phyloP scores from a whole-genome alignment of 2,113 vertebrate genomes.

The Petaurus breviceps region DNA sequence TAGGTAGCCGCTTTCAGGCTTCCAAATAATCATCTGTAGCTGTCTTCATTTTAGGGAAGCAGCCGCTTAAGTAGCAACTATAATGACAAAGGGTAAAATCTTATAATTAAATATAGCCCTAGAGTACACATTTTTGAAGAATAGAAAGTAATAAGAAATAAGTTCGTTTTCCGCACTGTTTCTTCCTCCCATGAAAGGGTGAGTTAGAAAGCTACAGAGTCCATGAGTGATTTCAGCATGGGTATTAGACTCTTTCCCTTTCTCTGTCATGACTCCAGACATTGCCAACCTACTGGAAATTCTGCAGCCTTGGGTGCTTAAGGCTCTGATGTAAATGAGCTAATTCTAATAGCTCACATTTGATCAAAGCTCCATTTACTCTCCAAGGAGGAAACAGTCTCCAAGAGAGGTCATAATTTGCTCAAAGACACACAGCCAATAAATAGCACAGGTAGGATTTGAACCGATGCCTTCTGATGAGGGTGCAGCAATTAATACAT shows the following conservation, averaged over 20 bases:
- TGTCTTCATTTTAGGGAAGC: background rate
- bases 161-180: background rate
- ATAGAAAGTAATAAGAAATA: background rate
- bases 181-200: background rate
- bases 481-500: no score
- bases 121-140: background rate
- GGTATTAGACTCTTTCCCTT: background rate
- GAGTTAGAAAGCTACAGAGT: background rate
- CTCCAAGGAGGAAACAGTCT: no score
- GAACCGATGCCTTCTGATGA: no score
- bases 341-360: no score
- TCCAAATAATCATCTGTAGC: rapidly evolving
- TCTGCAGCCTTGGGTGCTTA: no score
- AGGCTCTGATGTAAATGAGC: no score
- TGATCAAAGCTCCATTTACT: no score
- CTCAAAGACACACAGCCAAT: no score
- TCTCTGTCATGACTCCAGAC: background rate
- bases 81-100: background rate
- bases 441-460: no score
- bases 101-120: background rate
- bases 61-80: background rate
- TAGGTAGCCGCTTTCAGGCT: background rate
- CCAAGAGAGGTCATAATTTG: no score
- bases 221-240: background rate
- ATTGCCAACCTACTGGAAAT: background rate